Percentiles rank a stretch among this genome's conserved stretches.
Evolutionary conservation across 2,888 invertebrate genomes (phyloP).

Genomic region (Cataglyphis rosenhaueri): DNA sequence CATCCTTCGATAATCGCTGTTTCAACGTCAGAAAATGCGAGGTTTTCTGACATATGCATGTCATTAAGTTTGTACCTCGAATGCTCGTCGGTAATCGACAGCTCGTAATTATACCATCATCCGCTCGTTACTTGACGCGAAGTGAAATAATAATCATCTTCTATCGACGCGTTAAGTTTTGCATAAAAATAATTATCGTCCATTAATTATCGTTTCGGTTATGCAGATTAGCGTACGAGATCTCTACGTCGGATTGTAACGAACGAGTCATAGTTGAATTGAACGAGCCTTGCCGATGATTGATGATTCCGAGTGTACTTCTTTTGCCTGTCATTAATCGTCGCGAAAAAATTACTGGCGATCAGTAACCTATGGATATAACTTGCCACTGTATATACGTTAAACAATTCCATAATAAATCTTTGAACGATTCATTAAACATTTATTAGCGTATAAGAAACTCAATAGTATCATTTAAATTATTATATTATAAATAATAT

Average conservation of each 20-base stretch:
- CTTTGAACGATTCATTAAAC: neutral
- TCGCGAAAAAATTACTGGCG: neutral
- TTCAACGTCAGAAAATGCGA: neutral
- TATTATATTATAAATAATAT: constrained; percentile 3
- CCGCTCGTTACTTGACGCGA: neutral
- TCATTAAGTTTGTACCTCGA: neutral
- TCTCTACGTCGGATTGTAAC: constrained; percentile 25
- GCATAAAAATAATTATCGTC: constrained; percentile 26
- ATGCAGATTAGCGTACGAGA: neutral
- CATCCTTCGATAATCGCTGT: neutral
- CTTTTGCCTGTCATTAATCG: neutral
- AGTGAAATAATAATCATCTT: constrained; percentile 46
- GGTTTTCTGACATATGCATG: neutral
- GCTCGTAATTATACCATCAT: constrained; percentile 2
- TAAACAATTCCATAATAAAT: neutral
- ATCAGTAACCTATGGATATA: neutral
- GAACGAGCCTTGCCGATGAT: constrained; percentile 49
- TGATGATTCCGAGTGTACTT: constrained; percentile 44
- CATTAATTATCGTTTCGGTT: neutral
- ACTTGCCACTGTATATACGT: neutral
- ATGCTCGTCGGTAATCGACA: constrained; percentile 6
- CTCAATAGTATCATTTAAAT: neutral
- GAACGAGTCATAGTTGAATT: constrained; percentile 4
- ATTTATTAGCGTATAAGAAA: neutral
- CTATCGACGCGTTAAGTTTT: neutral